Evolutionary conservation across 2,113 vertebrate species (phyloP).

Genomic region (Pseudopodoces humilis): DNA sequence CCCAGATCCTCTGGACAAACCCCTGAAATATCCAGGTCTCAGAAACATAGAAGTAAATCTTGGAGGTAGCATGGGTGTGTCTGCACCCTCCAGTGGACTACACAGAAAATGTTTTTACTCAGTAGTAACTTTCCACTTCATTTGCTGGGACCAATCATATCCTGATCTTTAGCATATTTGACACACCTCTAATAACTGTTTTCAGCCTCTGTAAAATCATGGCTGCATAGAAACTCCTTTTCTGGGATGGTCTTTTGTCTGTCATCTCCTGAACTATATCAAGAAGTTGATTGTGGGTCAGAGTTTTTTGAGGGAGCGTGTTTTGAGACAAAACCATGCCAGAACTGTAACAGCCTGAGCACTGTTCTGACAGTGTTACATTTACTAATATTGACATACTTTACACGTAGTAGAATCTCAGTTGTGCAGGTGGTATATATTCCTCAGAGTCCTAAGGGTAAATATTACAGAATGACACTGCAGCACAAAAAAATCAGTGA

Average conservation of each 20-base stretch:
- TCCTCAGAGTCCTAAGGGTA: background rate
- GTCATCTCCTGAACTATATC: background rate
- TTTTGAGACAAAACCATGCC: background rate
- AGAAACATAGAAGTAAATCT: background rate
- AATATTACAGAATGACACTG: background rate
- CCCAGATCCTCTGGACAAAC: background rate
- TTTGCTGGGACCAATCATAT: background rate
- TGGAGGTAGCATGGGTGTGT: background rate
- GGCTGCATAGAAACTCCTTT: background rate
- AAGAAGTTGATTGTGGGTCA: background rate
- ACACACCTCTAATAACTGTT: background rate
- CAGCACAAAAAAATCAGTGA: background rate
- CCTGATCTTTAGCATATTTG: background rate
- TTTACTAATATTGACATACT: background rate
- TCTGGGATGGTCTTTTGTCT: background rate
- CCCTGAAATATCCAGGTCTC: background rate
- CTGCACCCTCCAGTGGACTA: slow-evolving; percentile 17
- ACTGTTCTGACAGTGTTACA: background rate
- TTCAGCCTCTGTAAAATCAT: background rate
- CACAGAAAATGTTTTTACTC: background rate
- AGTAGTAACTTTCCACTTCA: background rate
- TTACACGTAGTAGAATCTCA: background rate
- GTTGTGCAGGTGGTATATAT: background rate
- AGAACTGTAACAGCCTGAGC: background rate
- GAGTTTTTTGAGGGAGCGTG: background rate